Conservation (phyloP, 2,888 invertebrate genomes). For the Perizoma flavofasciatum region DNA sequence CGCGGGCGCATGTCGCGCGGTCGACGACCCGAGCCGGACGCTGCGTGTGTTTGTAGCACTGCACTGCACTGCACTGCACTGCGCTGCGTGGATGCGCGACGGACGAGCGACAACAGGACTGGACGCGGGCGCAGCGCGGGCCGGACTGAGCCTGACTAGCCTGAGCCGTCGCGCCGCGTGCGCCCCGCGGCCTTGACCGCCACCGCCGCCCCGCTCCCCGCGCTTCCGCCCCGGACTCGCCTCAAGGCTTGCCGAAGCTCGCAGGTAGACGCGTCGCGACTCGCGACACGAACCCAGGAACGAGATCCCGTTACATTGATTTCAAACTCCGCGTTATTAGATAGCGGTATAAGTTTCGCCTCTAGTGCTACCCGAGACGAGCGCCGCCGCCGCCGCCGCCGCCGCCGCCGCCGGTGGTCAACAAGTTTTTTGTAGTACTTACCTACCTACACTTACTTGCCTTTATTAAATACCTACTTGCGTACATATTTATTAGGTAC, state of each 20-base stretch:
- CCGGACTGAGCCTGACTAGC: constrained; percentile 34
- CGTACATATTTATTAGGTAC: too few relatives aligned
- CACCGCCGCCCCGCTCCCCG: constrained; percentile 55
- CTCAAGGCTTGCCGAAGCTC: constrained; percentile 16
- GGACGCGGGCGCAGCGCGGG: constrained; percentile 11
- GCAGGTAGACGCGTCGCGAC: constrained; percentile 9
- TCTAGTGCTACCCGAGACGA: too few relatives aligned
- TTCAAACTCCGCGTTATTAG: constrained; percentile 25
- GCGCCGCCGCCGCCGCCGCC: too few relatives aligned
- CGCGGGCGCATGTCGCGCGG: constrained; percentile 74
- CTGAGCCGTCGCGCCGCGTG: constrained; percentile 50
- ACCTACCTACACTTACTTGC: too few relatives aligned
- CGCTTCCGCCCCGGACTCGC: constrained; percentile 25
- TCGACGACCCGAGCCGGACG: constrained; percentile 70
- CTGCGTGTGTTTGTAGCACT: constrained; percentile 63
- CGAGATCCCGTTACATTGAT: constrained; percentile 20
- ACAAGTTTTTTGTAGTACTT: too few relatives aligned
- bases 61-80: too few relatives aligned
- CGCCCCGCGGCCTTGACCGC: constrained; percentile 73
- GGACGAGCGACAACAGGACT: too few relatives aligned
- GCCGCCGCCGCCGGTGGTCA: too few relatives aligned
- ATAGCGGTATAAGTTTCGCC: constrained; percentile 17
- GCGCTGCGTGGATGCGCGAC: too few relatives aligned
- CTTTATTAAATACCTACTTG: too few relatives aligned
- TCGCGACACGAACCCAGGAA: not conserved